Conservation (phyloP, 2,113 vertebrate genomes). For the Proteles cristata region DNA sequence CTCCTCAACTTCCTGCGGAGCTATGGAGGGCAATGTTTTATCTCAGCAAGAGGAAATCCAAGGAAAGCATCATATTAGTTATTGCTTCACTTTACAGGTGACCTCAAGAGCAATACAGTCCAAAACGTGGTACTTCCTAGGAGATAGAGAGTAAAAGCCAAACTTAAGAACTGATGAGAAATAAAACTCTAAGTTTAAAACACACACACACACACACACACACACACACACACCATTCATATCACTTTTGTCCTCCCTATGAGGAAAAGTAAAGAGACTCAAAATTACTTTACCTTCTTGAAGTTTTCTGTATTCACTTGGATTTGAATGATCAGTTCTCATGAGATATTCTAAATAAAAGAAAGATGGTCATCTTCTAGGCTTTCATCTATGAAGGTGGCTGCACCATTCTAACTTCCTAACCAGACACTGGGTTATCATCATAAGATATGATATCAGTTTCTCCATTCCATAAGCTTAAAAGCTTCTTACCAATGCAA, state of each 20-base stretch:
- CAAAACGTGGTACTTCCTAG: background rate
- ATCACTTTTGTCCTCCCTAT: background rate
- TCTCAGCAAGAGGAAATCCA: background rate
- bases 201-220: background rate
- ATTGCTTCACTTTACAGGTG: background rate
- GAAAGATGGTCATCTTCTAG: background rate
- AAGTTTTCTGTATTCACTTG: background rate
- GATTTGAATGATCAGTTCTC: background rate
- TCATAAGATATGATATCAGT: background rate
- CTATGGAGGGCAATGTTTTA: background rate
- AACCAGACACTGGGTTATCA: background rate
- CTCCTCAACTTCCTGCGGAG: no score
- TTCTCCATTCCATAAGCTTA: background rate
- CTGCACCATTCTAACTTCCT: background rate
- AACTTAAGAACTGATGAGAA: conserved; percentile 22
- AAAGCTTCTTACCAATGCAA: background rate
- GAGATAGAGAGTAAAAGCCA: conserved; percentile 11
- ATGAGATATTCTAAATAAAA: background rate
- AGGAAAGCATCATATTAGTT: background rate
- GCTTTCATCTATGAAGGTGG: conserved; percentile 6
- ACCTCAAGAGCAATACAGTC: conserved; percentile 19
- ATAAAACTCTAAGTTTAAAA: background rate
- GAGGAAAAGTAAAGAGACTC: conserved; percentile 30
- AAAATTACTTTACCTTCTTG: background rate
- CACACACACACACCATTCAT: background rate